Evolutionary conservation across 2,888 invertebrate species (phyloP).

Genomic region (Neocrepidodera transversa): DNA sequence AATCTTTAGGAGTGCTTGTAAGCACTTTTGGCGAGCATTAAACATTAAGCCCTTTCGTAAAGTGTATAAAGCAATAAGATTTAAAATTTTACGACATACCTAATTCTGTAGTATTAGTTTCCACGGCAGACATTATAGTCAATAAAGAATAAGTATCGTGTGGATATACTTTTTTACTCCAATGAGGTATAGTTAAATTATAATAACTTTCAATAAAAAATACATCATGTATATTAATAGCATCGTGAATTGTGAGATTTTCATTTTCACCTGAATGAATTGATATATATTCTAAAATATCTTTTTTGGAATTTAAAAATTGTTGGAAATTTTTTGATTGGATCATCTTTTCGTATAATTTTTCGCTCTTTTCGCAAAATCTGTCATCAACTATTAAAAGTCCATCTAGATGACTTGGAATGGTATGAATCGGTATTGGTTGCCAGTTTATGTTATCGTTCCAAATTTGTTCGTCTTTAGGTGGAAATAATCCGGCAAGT

Average conservation of each 20-base stretch:
- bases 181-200: conserved; percentile 56
- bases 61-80: no score
- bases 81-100: no score
- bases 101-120: neutral
- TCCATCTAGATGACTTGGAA: conserved; percentile 67
- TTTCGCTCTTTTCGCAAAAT: conserved; percentile 34
- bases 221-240: conserved; percentile 63
- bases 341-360: conserved; percentile 21
- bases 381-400: conserved; percentile 24
- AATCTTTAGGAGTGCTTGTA: no score
- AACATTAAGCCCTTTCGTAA: no score
- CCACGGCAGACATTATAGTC: neutral
- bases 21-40: no score
- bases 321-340: conserved; percentile 8
- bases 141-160: neutral
- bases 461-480: conserved; percentile 66
- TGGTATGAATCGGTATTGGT: conserved; percentile 76
- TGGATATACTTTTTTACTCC: conserved; percentile 64
- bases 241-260: conserved; percentile 61
- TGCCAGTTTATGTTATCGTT: conserved; percentile 69
- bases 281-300: conserved; percentile 69
- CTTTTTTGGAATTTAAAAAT: conserved; percentile 59
- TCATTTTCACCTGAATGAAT: conserved; percentile 65
- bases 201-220: conserved; percentile 70
- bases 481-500: conserved; percentile 77